Evolutionary conservation across 1,140 invertebrate species (phyloP).

Genomic region (Aphis craccivora): DNA sequence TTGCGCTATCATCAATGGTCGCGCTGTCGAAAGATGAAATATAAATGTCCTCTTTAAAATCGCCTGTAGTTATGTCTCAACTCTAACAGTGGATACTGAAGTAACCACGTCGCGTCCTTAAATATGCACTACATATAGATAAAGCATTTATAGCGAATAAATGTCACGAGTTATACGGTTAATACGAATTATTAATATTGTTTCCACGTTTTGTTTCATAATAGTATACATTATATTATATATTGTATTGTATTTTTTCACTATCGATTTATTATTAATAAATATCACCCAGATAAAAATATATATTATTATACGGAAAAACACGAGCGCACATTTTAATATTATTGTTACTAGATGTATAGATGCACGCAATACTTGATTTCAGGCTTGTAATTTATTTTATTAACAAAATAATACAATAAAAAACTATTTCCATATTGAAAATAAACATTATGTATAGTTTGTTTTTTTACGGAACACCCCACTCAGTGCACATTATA

Average conservation of each 20-base stretch:
- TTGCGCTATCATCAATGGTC: not conserved
- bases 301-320: not conserved
- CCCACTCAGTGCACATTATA: not conserved
- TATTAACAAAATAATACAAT: conserved; percentile 3
- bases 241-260: not conserved
- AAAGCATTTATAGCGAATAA: not conserved
- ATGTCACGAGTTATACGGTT: not conserved
- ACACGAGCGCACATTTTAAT: not conserved
- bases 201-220: not conserved
- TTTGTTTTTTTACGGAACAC: not conserved
- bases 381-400: not conserved
- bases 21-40: not conserved
- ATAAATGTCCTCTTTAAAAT: not conserved
- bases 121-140: not conserved
- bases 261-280: not conserved
- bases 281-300: not conserved
- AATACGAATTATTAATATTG: not conserved
- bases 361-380: not conserved
- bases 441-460: not conserved
- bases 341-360: not conserved
- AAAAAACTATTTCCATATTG: conserved; percentile 18
- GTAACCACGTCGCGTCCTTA: not conserved
- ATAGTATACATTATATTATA: not conserved
- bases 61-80: not conserved
- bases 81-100: not conserved